A percentile compares a stretch with the other conserved stretches of the same genome.
Conservation (phyloP, 1,140 invertebrate species). For the Drosophila rhopaloa region DNA sequence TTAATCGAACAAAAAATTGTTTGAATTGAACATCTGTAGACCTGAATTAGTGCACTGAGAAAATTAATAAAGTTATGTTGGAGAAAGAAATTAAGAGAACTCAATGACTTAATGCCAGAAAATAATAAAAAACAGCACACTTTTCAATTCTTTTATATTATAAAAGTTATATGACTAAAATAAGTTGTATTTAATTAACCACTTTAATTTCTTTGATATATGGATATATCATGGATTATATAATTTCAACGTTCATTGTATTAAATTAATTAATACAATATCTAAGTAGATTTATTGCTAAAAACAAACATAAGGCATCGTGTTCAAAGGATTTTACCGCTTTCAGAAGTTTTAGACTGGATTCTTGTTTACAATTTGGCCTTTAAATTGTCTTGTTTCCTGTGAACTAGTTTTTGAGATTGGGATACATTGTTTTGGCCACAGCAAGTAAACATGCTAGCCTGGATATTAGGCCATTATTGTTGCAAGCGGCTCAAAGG, state of each 20-base stretch:
- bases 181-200: too few relatives aligned
- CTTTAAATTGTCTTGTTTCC: not conserved
- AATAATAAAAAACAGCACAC: not conserved
- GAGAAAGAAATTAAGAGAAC: too few relatives aligned
- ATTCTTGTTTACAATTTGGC: too few relatives aligned
- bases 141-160: too few relatives aligned
- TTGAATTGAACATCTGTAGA: not conserved
- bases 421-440: conserved; percentile 4
- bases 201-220: not conserved
- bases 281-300: too few relatives aligned
- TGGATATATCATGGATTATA: not conserved
- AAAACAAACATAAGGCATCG: too few relatives aligned
- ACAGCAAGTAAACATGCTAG: conserved; percentile 1
- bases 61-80: not conserved
- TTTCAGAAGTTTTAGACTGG: too few relatives aligned
- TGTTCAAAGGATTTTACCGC: too few relatives aligned
- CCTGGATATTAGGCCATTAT: conserved; percentile 9
- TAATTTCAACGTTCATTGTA: too few relatives aligned
- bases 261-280: not conserved
- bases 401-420: not conserved
- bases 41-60: not conserved
- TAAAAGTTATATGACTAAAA: too few relatives aligned
- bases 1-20: not conserved
- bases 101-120: not conserved
- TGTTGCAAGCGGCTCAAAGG: conserved; percentile 11